phyloP scores from a whole-genome alignment of 2,113 vertebrate genomes.

The Lagenorhynchus albirostris region DNA sequence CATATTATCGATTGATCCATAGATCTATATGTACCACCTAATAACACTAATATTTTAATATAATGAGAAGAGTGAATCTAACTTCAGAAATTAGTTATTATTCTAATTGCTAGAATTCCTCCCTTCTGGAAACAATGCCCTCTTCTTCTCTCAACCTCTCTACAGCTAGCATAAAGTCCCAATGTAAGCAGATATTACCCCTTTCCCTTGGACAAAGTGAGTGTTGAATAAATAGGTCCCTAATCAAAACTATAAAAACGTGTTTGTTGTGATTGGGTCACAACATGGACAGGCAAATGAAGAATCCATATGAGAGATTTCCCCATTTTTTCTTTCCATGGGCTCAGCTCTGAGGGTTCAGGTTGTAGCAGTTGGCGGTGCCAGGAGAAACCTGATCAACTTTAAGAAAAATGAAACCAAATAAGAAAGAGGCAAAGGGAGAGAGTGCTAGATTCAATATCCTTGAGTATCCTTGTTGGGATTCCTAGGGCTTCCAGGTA shows the following conservation, averaged over 20 bases:
- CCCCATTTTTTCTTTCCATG: neutral
- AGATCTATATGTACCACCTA: neutral
- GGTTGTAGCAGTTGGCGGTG: neutral
- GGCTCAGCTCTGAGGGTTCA: neutral
- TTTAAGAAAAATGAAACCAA: neutral
- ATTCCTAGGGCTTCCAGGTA: neutral
- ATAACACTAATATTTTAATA: neutral
- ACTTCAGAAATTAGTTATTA: neutral
- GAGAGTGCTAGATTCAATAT: neutral
- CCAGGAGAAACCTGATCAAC: neutral
- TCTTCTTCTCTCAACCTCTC: neutral
- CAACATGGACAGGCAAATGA: neutral
- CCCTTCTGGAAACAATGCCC: neutral
- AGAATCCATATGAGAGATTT: neutral
- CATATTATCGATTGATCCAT: neutral
- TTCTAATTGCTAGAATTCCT: neutral
- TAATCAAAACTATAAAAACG: neutral
- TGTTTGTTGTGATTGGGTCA: neutral
- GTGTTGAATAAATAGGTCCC: neutral
- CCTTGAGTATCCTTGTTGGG: neutral
- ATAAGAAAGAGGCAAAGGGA: neutral
- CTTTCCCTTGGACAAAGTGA: neutral
- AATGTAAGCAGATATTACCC: neutral
- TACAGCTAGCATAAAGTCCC: fast-evolving
- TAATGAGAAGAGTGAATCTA: neutral